Base-by-base conservation (phyloP, 2,888 invertebrate genomes). In the Rhyacophila evoluta region DNA sequence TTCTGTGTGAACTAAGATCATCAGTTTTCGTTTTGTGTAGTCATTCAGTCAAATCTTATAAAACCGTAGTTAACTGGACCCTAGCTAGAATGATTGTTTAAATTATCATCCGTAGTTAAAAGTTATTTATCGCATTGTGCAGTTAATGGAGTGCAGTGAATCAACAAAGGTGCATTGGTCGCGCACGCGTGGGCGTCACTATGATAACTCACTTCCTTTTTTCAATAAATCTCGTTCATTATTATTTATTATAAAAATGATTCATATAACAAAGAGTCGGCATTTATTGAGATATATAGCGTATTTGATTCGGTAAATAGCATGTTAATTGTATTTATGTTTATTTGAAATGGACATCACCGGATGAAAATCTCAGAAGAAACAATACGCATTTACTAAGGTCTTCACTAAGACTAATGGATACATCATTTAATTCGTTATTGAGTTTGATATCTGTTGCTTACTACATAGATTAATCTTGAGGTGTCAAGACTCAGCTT, bases 151-250 rank as follows among this genome's bases (percentile, higher is more conserved):
- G 28, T 69, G 29, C 69, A 33, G 12, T 69, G 69, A 28, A 72
- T 25, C 36, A 25, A 39, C 28, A 15, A 78, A 78, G 77, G 81
- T 79, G 80, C 70, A 80, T 69, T 28, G 72, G 36, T 70, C 36
- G 29, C 28, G 29, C 38, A 72, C 69, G 75, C 55, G 81, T 81
- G 77, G 81, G 81, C 74, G 81, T 29, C 55, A 29, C 19, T 55
- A 55, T 81, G 81, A 81, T 81, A 77, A 79, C 75, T 55, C 36
- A 77, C 79, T 77, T 81, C 81, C 81, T 75, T 81, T 79, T 79
- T 77, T 69, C 75, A 79, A 81, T 71, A 79, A 77, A 79, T 81
- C 77, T 55, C 19, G 55, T 55, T 55, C 55, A 19, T 55, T 55
- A 55, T 55, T 55, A 55, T 55, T 55, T 55, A 55, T 55, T 55